Evolutionary conservation across 1,140 invertebrate species (phyloP).

Genomic region (Oncopodura yosiiana): DNA sequence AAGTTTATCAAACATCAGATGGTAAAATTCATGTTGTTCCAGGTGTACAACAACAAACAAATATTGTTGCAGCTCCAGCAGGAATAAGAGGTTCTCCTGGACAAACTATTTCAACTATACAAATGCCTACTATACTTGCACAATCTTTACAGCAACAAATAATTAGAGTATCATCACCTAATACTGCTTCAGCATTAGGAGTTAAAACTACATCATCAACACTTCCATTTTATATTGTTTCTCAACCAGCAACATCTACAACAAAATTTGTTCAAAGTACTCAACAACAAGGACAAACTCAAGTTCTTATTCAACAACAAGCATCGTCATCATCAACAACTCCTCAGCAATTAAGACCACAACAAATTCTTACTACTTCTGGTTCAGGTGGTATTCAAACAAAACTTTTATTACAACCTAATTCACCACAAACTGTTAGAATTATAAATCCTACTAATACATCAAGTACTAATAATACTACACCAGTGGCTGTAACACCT

Average conservation of each 20-base stretch:
- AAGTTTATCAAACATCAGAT: conserved; percentile 82
- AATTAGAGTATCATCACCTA: conserved; percentile 42
- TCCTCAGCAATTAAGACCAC: not conserved
- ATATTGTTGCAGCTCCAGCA: not conserved
- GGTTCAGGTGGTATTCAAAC: no score
- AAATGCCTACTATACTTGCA: no score
- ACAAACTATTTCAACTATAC: not conserved
- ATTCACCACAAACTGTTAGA: no score
- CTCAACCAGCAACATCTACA: conserved; percentile 23
- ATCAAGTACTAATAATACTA: no score
- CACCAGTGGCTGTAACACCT: no score
- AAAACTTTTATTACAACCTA: no score
- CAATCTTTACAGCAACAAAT: not conserved
- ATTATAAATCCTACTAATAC: no score
- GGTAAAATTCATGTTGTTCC: conserved; percentile 78
- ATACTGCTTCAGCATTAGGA: not conserved
- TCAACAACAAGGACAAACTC: no score
- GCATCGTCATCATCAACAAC: not conserved
- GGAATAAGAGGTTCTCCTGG: not conserved
- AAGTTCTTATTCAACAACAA: no score
- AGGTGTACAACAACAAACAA: conserved; percentile 19
- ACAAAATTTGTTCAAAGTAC: not conserved
- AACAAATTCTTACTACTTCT: not conserved
- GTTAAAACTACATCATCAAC: conserved; percentile 1
- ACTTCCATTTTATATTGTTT: conserved; percentile 27